phyloP scores from a whole-genome alignment of 2,797 vertebrate species.

The Antrozous pallidus region DNA sequence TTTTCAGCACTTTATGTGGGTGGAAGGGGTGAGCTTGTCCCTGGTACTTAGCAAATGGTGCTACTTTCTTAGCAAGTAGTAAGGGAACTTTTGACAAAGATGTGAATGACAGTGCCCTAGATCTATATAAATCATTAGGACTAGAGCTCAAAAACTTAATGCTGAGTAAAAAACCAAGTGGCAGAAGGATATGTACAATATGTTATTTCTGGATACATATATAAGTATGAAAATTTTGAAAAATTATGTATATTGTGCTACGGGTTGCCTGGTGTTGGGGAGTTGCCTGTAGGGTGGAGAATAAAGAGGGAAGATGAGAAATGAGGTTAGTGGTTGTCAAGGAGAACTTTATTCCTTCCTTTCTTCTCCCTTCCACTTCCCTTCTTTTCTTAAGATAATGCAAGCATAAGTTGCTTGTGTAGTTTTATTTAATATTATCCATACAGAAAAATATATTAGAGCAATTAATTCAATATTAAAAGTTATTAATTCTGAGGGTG shows the following conservation, averaged over 20 bases:
- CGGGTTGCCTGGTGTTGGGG: conserved; percentile 6
- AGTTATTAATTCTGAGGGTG: not conserved
- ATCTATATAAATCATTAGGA: conserved; percentile 45
- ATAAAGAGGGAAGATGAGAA: conserved; percentile 32
- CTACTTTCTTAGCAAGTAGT: conserved; percentile 19
- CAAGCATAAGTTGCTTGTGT: not conserved
- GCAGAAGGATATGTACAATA: conserved; percentile 49
- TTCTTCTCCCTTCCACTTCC: not conserved
- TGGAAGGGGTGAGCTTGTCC: not conserved
- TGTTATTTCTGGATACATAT: conserved; percentile 61
- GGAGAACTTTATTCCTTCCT: not conserved
- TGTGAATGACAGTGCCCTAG: conserved; percentile 49
- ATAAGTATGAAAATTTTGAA: conserved; percentile 20
- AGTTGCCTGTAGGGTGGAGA: conserved; percentile 7
- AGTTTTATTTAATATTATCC: conserved; percentile 18
- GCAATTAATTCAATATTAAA: not conserved
- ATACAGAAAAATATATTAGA: not conserved
- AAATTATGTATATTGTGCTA: conserved; percentile 35
- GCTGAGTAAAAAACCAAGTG: conserved; percentile 58
- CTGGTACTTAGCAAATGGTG: not conserved
- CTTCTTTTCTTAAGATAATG: not conserved
- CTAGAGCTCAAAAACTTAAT: conserved; percentile 38
- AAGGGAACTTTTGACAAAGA: conserved; percentile 28
- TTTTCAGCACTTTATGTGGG: not conserved
- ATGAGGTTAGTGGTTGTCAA: conserved; percentile 5